These are phyloP conservation scores for Canis aureus DNA, from an alignment of 2,113 vertebrate genomes.

Conservation along the genomic window DNA sequence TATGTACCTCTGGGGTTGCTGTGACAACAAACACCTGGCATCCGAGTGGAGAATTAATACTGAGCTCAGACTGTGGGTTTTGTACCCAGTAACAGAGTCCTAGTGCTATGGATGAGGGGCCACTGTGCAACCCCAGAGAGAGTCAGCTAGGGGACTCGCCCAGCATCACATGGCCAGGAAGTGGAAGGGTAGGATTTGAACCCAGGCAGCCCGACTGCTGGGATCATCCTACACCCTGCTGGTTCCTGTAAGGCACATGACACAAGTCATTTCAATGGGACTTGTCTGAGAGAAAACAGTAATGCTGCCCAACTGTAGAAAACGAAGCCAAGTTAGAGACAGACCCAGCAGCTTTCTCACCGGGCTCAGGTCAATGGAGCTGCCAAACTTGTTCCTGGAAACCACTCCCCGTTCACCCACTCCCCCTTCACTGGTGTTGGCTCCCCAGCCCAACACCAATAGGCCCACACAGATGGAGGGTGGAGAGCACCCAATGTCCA, in stretches of 20 bases:
- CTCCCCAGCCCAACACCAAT: background rate
- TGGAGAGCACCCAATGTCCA: background rate
- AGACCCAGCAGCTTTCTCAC: accelerated
- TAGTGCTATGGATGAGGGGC: background rate
- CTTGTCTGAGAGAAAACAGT: background rate
- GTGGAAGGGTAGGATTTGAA: background rate
- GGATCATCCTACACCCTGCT: background rate
- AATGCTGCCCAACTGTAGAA: background rate
- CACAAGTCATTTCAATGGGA: background rate
- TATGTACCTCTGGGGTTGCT: background rate
- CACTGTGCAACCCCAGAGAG: background rate
- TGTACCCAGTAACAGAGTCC: background rate
- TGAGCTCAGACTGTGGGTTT: background rate
- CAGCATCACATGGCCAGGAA: background rate
- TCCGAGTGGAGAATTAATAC: background rate
- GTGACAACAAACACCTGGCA: background rate
- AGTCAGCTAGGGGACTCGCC: background rate
- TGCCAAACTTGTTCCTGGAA: background rate
- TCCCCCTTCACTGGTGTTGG: too few relatives aligned
- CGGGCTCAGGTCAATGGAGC: accelerated
- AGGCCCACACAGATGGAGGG: background rate
- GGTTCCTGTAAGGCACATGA: background rate
- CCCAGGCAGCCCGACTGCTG: background rate
- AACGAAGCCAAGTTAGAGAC: background rate
- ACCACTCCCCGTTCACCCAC: background rate